Evolutionary conservation across 1,140 invertebrate genomes (phyloP).

Genomic region (Ridgeia piscesae): DNA sequence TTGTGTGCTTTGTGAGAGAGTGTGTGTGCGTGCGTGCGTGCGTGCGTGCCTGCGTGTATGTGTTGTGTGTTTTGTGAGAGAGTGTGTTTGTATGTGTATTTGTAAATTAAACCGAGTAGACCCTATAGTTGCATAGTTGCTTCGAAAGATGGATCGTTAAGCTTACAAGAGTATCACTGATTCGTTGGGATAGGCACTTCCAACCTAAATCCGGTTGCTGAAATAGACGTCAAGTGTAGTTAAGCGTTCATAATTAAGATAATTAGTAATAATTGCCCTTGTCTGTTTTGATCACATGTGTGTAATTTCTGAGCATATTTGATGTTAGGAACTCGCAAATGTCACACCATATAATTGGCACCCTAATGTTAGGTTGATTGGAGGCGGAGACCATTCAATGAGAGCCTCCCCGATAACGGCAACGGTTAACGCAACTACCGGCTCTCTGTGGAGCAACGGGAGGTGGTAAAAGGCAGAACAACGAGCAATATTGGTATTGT

Average conservation of each 20-base stretch:
- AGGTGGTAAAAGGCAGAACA: background rate
- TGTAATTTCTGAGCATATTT: background rate
- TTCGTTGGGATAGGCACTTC: background rate
- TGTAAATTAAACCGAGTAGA: too few species aligned
- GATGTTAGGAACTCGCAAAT: background rate
- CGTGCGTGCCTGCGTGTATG: too few species aligned
- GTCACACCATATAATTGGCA: background rate
- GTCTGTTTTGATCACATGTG: slow-evolving; percentile 13
- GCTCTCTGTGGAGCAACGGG: background rate
- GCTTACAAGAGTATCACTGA: background rate
- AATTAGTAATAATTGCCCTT: background rate
- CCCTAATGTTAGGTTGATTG: background rate
- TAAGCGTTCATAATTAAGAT: background rate
- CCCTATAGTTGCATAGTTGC: too few species aligned
- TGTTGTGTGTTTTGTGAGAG: background rate
- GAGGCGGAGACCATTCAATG: background rate
- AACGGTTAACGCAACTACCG: background rate
- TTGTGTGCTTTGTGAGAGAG: too few species aligned
- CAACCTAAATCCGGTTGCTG: background rate
- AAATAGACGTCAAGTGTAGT: background rate
- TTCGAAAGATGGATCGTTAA: background rate
- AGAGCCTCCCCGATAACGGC: background rate
- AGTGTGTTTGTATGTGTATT: background rate
- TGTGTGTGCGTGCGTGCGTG: background rate
- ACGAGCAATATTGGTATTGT: too few species aligned